Base-by-base conservation (phyloP, 92 coral and sea anemone species). In the Pocillopora grandis region DNA sequence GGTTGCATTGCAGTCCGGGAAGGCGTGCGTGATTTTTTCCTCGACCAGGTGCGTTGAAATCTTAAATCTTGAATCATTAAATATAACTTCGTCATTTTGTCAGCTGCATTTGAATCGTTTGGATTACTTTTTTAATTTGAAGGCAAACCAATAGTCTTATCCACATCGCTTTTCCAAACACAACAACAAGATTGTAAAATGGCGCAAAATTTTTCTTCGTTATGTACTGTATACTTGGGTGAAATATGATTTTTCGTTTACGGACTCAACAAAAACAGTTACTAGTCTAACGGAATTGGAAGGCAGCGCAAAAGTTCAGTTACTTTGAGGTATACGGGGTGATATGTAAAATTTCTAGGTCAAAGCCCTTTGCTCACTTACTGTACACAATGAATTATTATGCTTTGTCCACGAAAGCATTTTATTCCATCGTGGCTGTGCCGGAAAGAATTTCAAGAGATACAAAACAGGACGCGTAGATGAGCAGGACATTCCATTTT, bases 31-130 rank as follows among this genome's bases (percentile, higher is more conserved):
- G 72, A 19, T 76, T 58, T 65, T 20, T 52, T 57, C 75, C 27
- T 69, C 49, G 15, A 69, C 77, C 77, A 81, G 85, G 85, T 81
- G 58, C 57, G 85, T 81, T 20, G 1, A 71, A 33, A 66, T 68
- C 56, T 57, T 80, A 56, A 27, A 16, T 9, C 31, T 59, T 58
- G 19, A 19, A 42, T 42, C 52, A 42, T 42, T 58, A 31, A 57
- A 69, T 15, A 31, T 9, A 17, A 15, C 20, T 71, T 81, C n/a
- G 58, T 9, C 15, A 55, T 62, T 20, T 59, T 14, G 57, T 48
- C 37, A 15, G 17, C 19, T 36, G 36, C 62, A 17, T 13, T 64
- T 52, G 60, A 14, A 68, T 19, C 75, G 68, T 60, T 33, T 36
- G 58, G 19, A 7, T 36, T 31, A 64, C 35, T 14, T 52, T 19